Percentiles rank a stretch among this genome's conserved stretches.
Evolutionary conservation across 2,888 invertebrate species (phyloP).

Genomic region (Chymomyza amoena): DNA sequence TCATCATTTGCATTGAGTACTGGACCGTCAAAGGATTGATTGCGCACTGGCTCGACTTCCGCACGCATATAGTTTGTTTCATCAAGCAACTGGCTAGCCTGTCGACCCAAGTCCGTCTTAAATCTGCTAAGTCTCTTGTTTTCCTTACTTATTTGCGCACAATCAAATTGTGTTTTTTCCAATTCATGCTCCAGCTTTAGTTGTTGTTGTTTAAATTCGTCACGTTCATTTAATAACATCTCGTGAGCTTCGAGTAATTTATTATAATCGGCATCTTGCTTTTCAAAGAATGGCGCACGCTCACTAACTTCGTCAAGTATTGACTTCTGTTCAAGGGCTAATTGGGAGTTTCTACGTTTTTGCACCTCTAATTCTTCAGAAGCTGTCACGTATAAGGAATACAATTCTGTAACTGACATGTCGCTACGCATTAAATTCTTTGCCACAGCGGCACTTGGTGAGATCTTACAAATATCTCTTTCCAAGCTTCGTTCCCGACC

Average conservation of each 20-base stretch:
- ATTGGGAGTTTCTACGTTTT: constrained; percentile 89
- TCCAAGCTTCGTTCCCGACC: constrained; percentile 86
- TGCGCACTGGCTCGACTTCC: constrained; percentile 82
- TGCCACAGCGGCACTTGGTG: constrained; percentile 93
- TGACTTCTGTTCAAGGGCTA: constrained; percentile 89
- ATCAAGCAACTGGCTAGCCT: constrained; percentile 89
- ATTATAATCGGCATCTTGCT: constrained; percentile 90
- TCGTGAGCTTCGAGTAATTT: constrained; percentile 86
- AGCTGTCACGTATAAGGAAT: constrained; percentile 89
- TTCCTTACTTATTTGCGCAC: constrained; percentile 86
- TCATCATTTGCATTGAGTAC: constrained; percentile 84
- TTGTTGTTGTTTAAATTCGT: constrained; percentile 85
- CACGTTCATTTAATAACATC: constrained; percentile 85
- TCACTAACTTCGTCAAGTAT: constrained; percentile 93
- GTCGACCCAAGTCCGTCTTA: constrained; percentile 89
- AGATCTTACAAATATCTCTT: constrained; percentile 87
- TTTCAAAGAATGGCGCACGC: constrained; percentile 90
- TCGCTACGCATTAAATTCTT: constrained; percentile 92
- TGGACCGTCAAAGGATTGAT: constrained; percentile 80
- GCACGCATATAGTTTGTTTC: constrained; percentile 91
- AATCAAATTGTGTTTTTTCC: constrained; percentile 85
- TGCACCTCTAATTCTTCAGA: constrained; percentile 87
- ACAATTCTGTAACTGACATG: constrained; percentile 94
- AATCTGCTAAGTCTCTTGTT: constrained; percentile 88
- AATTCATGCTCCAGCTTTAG: constrained; percentile 80